Conservation (phyloP, 2,113 vertebrate species). For the Camelus dromedarius region DNA sequence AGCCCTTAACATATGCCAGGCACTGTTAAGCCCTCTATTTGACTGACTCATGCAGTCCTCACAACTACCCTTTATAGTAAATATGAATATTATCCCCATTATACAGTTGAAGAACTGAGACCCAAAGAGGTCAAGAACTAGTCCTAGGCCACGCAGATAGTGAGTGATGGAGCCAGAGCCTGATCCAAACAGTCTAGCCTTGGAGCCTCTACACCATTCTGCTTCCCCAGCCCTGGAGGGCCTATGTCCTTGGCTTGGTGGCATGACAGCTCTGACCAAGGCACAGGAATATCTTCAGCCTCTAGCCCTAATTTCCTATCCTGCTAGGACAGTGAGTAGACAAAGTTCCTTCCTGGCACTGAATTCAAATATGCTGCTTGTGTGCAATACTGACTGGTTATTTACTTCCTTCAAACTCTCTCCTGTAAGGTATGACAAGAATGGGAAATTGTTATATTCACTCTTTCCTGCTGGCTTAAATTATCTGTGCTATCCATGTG, state of each 20-base stretch:
- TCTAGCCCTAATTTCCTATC: not conserved
- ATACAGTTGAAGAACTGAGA: not conserved
- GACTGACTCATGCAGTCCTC: not conserved
- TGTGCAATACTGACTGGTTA: not conserved
- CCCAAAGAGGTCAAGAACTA: not conserved
- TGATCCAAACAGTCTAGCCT: not conserved
- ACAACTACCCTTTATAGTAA: not conserved
- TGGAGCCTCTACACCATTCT: not conserved
- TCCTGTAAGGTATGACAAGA: not conserved
- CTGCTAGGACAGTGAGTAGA: not conserved
- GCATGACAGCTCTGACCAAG: not conserved
- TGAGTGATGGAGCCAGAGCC: not conserved
- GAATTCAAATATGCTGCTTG: not conserved
- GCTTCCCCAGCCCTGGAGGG: not conserved
- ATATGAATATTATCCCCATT: not conserved
- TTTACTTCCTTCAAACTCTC: not conserved
- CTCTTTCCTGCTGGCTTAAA: not conserved
- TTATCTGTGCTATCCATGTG: not conserved
- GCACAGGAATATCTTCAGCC: not conserved
- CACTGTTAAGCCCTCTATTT: not conserved
- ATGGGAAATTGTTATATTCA: not conserved
- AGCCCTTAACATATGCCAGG: not conserved
- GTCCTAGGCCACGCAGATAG: too few relatives aligned
- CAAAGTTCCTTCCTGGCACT: not conserved
- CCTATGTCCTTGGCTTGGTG: not conserved